Conservation (phyloP, 2,888 invertebrate species). For the Chrysolina haemoptera region DNA sequence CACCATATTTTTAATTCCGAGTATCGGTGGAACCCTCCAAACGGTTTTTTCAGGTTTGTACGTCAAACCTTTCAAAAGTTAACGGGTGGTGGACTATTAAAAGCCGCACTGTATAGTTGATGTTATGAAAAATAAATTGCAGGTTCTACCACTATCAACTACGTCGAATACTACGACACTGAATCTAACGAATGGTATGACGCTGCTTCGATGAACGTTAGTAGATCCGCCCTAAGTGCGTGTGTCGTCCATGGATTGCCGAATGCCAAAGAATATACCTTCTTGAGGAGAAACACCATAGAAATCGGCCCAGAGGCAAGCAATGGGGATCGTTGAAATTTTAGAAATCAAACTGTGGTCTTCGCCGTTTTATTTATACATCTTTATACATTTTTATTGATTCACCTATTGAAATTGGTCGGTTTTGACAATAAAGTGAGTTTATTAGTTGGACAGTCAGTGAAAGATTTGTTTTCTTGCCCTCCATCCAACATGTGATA, state of each 20-base stretch:
- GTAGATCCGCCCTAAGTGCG: conserved; percentile 85
- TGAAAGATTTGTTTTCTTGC: neutral
- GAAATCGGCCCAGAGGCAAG: conserved; percentile 62
- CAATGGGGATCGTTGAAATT: conserved; percentile 48
- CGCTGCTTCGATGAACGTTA: conserved; percentile 85
- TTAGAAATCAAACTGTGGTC: conserved; percentile 52
- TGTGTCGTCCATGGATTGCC: conserved; percentile 83
- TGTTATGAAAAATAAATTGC: conserved; percentile 52
- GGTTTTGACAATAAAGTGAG: conserved; percentile 47
- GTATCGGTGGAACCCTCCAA: no score
- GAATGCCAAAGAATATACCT: conserved; percentile 79
- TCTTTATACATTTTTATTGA: conserved; percentile 42
- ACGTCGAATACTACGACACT: conserved; percentile 84
- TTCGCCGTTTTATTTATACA: conserved; percentile 63
- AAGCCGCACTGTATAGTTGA: no score
- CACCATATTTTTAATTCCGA: no score
- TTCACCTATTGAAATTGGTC: conserved; percentile 41
- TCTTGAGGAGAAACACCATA: conserved; percentile 58
- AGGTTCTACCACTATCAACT: conserved; percentile 81
- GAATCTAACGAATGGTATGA: conserved; percentile 76
- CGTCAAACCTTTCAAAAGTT: no score
- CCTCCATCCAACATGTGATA: neutral
- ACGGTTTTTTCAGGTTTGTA: no score
- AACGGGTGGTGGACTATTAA: no score
- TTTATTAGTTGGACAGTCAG: conserved; percentile 32